These are phyloP conservation scores for Tanaodytes sp. DNA, from an alignment of 2,888 invertebrate genomes.

Conservation along the genomic window DNA sequence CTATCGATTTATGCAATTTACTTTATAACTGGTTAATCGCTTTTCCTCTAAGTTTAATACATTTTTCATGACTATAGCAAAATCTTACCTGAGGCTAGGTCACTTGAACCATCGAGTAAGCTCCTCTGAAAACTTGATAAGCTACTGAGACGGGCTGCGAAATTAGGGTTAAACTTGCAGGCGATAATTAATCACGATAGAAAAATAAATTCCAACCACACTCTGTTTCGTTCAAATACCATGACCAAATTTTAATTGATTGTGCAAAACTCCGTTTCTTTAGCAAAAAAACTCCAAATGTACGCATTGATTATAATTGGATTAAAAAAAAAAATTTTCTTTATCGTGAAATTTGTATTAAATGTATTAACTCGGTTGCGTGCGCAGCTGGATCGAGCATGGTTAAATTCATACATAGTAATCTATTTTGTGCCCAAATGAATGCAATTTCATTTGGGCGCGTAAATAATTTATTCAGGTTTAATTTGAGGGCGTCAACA, in stretches of 20 bases:
- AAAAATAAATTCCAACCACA: not conserved
- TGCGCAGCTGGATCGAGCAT: no score
- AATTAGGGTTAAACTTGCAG: constrained; percentile 40
- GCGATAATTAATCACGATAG: constrained; percentile 29
- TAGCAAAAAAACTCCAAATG: not conserved
- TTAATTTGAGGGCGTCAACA: no score
- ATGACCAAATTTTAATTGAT: constrained; percentile 1
- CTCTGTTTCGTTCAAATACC: not conserved
- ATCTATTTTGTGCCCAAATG: no score
- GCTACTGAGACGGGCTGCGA: constrained; percentile 37
- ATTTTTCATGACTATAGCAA: constrained; percentile 36
- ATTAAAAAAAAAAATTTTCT: no score
- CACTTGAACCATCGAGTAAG: constrained; percentile 40
- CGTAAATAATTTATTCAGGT: no score
- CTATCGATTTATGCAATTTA: constrained; percentile 27
- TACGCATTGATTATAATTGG: no score
- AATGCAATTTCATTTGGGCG: no score
- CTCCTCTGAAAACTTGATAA: constrained; percentile 43
- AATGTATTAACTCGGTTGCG: no score
- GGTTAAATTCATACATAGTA: no score
- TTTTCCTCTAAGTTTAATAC: constrained; percentile 29
- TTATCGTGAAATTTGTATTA: no score
- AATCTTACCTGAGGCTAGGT: constrained; percentile 36
- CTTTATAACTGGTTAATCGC: constrained; percentile 34
- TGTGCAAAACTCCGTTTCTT: no score